Evolutionary conservation across 2,797 vertebrate species (phyloP).

Genomic region (Iguana delicatissima): DNA sequence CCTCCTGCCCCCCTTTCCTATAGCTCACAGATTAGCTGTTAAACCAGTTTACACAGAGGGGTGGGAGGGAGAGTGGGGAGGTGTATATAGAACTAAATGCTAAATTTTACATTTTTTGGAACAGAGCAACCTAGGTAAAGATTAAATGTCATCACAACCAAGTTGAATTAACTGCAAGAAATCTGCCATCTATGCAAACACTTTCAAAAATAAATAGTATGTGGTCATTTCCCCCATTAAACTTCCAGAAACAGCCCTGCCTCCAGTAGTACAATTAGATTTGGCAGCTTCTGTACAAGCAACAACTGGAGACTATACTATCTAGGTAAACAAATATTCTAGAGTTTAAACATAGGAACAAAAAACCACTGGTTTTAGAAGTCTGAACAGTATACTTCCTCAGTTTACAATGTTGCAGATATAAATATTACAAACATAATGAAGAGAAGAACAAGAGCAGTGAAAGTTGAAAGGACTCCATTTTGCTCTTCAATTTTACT

Average conservation of each 20-base stretch:
- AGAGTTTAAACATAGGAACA: not conserved
- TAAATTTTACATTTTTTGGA: slow-evolving; percentile 47
- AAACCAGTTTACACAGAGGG: slow-evolving; percentile 67
- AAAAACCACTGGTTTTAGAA: not conserved
- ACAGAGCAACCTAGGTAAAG: slow-evolving; percentile 24
- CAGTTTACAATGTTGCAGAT: not conserved
- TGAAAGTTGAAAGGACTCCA: slow-evolving; percentile 3
- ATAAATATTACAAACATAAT: not conserved
- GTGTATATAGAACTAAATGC: slow-evolving; percentile 32
- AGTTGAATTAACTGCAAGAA: not conserved
- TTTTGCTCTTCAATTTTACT: slow-evolving; percentile 11
- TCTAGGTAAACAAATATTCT: not conserved
- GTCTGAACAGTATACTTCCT: not conserved
- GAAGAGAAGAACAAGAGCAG: slow-evolving; percentile 18
- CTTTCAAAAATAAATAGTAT: not conserved
- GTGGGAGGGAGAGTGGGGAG: slow-evolving; percentile 11
- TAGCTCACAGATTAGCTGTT: slow-evolving; percentile 45
- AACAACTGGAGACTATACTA: not conserved
- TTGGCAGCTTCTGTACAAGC: not conserved
- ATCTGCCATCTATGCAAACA: not conserved
- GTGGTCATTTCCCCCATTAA: not conserved
- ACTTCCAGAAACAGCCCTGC: not conserved
- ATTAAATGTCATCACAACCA: not conserved
- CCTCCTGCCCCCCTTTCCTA: not conserved
- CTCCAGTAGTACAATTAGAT: not conserved